phyloP scores from a whole-genome alignment of 2,113 vertebrate genomes.

The Pampusana beccarii region DNA sequence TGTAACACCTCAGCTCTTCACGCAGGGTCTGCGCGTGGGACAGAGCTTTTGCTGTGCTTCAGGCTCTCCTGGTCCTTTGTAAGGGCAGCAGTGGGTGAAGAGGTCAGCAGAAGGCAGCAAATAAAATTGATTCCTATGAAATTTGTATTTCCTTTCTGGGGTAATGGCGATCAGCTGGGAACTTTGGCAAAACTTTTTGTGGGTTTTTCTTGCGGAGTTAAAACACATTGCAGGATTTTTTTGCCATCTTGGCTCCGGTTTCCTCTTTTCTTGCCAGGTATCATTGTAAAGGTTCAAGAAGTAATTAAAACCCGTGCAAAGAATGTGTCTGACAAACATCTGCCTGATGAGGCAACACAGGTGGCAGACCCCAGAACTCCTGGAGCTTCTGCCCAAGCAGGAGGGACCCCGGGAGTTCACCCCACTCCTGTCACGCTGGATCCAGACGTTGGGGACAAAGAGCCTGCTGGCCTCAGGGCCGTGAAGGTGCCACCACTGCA shows the following conservation, averaged over 20 bases:
- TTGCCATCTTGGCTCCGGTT: not conserved
- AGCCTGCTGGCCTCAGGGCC: not conserved
- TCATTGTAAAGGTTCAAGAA: not conserved
- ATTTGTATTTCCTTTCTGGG: not conserved
- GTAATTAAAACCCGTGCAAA: conserved; percentile 33
- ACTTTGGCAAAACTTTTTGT: not conserved
- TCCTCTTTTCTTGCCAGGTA: not conserved
- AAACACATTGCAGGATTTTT: not conserved
- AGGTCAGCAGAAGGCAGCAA: not conserved
- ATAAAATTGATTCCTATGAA: not conserved
- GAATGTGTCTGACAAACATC: not conserved
- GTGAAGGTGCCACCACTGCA: not conserved
- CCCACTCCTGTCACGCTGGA: fast-evolving
- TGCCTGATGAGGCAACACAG: not conserved
- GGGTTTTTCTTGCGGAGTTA: not conserved
- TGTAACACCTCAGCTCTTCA: not conserved
- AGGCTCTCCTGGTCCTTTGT: not conserved
- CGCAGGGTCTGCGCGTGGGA: fast-evolving
- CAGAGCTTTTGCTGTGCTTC: not conserved
- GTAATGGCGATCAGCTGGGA: not conserved
- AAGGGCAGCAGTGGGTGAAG: not conserved
- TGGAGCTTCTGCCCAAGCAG: not conserved
- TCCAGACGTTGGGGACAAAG: not conserved
- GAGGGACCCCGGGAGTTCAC: not conserved
- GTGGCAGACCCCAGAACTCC: not conserved